Evolutionary conservation across 2,113 vertebrate genomes (phyloP).

Genomic region (Colinus virginianus): DNA sequence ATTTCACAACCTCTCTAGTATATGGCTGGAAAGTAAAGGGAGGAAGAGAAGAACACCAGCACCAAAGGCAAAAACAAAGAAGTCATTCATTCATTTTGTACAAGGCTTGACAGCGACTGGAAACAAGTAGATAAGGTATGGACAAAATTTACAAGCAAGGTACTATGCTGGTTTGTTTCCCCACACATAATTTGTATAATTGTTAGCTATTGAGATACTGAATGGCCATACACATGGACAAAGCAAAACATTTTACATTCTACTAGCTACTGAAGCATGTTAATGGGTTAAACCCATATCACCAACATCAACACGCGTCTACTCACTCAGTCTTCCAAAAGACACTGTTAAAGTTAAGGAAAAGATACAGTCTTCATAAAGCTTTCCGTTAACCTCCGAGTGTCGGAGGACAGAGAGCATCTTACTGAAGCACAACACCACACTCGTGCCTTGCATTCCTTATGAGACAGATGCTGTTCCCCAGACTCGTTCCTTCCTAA

Average conservation of each 20-base stretch:
- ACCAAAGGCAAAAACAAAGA: too few relatives aligned
- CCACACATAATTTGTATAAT: accelerated
- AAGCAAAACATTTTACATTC: not conserved
- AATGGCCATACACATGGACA: not conserved
- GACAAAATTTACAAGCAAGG: not conserved
- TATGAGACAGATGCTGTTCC: not conserved
- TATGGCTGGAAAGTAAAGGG: not conserved
- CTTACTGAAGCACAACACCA: not conserved
- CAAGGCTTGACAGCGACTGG: not conserved
- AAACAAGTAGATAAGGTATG: not conserved
- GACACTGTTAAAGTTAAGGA: not conserved
- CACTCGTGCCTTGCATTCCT: not conserved
- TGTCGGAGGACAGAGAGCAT: not conserved
- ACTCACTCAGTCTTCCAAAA: not conserved
- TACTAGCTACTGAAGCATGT: accelerated
- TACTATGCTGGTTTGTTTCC: not conserved
- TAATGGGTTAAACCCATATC: not conserved
- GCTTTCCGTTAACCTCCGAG: not conserved
- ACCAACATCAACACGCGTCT: accelerated
- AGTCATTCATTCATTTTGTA: too few relatives aligned
- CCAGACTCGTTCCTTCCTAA: not conserved
- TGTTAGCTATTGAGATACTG: not conserved
- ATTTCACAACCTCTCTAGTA: not conserved
- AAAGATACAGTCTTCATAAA: not conserved
- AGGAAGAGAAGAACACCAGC: not conserved